Percentiles rank a stretch among this genome's conserved stretches.
phyloP scores from a whole-genome alignment of 2,113 vertebrate genomes.

The Pluvialis apricaria region DNA sequence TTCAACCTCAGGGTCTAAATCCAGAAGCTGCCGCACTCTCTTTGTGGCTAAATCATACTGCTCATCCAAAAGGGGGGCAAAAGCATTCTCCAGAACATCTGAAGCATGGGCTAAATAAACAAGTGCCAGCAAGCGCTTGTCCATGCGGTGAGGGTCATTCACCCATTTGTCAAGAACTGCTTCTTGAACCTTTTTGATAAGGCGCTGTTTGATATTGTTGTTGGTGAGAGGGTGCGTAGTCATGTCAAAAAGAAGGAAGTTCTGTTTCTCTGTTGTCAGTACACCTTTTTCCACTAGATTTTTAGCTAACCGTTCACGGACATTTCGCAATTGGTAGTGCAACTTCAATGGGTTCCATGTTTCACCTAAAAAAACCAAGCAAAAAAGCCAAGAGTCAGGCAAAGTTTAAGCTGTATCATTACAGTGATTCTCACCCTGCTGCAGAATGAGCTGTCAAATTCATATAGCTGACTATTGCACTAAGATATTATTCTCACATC shows the following conservation, averaged over 20 bases:
- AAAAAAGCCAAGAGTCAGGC: no score
- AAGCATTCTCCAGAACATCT: constrained; percentile 94
- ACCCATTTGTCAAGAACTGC: constrained; percentile 94
- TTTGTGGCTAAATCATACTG: constrained; percentile 97
- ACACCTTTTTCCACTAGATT: constrained; percentile 97
- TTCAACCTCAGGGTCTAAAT: constrained; percentile 93
- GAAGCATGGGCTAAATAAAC: constrained; percentile 94
- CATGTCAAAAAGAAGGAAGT: constrained; percentile 98
- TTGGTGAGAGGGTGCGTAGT: constrained; percentile 96
- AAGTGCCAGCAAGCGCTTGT: constrained; percentile 90
- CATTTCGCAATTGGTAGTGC: constrained; percentile 94
- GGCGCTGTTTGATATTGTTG: constrained; percentile 93
- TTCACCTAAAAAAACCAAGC: constrained; percentile 71
- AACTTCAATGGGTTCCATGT: constrained; percentile 96
- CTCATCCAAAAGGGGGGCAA: constrained; percentile 91
- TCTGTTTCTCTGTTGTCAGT: constrained; percentile 96
- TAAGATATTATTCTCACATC: neutral
- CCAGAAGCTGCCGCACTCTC: constrained; percentile 90
- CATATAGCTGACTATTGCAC: neutral
- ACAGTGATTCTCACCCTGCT: neutral
- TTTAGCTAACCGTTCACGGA: constrained; percentile 92
- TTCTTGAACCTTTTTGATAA: constrained; percentile 95
- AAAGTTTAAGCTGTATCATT: neutral
- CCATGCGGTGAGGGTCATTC: constrained; percentile 93
- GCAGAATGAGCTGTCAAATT: no score